Evolutionary conservation across 2,797 vertebrate genomes (phyloP), one percentile per base, ranked within the genome.

Genomic region (Avahi laniger): DNA sequence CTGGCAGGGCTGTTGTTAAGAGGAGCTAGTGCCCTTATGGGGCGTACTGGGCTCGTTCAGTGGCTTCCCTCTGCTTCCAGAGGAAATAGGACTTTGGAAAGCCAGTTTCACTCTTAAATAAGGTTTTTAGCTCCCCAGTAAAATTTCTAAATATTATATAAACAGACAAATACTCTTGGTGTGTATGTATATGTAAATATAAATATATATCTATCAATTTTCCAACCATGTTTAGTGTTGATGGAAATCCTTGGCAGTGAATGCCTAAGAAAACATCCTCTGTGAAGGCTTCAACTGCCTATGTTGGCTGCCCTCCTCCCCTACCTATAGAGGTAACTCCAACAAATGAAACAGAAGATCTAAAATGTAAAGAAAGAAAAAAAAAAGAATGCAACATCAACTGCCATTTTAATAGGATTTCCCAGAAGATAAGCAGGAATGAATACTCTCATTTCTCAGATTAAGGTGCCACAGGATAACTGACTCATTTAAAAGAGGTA

Each of bases 1-100:
- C 0, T 2, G 48, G 59, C 46, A 1, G 1, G 22, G 28, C 88
- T 90, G 30, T 70, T 63, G 41, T 13, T 0, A 50, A 93, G 67
- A 80, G 35, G 78, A 14, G 91, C 94, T 85, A 83, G 92, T 41
- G 14, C 78, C 70, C 54, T 96, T 84, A 97, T 93, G 81, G 96
- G 91, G 75, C 89, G 80, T 94, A 1, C 0, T 5, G 80, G 96
- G 80, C 92, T 91, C 94, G 73, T 76, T 92, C 81, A 93, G 97
- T 91, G 46, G 76, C 95, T 97, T 94, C 84, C 41, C 59, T 89
- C 0, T 0, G 41, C 70, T 85, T 69, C 63, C 73, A 26, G 82
- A 75, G 91, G 48, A 92, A 96, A 94, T 57, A 15, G 54, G 61
- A 52, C 75, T 67, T 82, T 63, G 90, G 94, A 48, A 43, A 95